These are phyloP conservation scores for Patiria pectinifera DNA, from an alignment of 53 echinoderm and acorn worm species.

Conservation along the genomic window DNA sequence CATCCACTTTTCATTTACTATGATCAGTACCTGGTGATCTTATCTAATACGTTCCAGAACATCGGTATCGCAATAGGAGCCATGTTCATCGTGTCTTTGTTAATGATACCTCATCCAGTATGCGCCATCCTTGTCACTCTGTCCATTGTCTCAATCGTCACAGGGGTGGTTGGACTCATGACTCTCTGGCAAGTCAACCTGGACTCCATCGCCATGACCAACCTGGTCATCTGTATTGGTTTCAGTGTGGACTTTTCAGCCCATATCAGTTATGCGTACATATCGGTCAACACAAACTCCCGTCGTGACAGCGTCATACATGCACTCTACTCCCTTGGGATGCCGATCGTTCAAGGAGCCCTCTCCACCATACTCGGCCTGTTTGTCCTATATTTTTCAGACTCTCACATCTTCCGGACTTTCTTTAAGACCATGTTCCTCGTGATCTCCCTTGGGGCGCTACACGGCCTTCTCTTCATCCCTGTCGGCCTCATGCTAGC, in stretches of 20 bases:
- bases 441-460: slow-evolving; percentile 55
- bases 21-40: slow-evolving; percentile 69
- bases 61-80: slow-evolving; percentile 66
- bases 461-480: slow-evolving; percentile 85
- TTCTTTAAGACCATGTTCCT: too few species aligned
- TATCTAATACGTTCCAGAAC: slow-evolving; percentile 72
- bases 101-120: slow-evolving; percentile 68
- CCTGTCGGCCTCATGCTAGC: slow-evolving; percentile 65
- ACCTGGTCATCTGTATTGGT: slow-evolving; percentile 76
- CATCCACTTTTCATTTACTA: slow-evolving; percentile 66
- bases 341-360: slow-evolving; percentile 88
- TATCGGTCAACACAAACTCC: slow-evolving; percentile 48
- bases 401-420: background rate
- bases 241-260: slow-evolving; percentile 40
- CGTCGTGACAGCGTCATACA: slow-evolving; percentile 32
- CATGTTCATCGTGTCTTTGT: slow-evolving; percentile 68
- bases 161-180: slow-evolving; percentile 81
- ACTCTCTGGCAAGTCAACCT: slow-evolving; percentile 66
- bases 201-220: slow-evolving; percentile 80
- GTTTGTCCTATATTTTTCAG: slow-evolving; percentile 57
- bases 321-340: background rate
- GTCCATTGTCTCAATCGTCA: slow-evolving; percentile 69
- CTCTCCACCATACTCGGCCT: slow-evolving; percentile 84
- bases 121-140: slow-evolving; percentile 68
- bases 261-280: slow-evolving; percentile 75